A percentile compares a stretch with the other conserved stretches of the same genome.
Conservation (phyloP, 2,797 vertebrate genomes). For the Rhinella marina region DNA sequence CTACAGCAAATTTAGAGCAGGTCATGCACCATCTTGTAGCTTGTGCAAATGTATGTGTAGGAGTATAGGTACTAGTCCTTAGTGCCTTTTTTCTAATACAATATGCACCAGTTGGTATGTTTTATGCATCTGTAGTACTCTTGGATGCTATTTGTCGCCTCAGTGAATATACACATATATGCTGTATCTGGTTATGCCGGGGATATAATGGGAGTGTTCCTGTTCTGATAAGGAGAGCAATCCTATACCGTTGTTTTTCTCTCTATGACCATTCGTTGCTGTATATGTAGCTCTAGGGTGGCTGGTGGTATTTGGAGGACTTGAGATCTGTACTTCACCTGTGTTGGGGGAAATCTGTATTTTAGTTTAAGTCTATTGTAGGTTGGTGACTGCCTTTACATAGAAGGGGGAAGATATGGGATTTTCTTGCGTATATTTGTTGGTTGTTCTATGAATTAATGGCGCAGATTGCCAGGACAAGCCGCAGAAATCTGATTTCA, state of each 20-base stretch:
- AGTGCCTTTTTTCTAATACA: no score
- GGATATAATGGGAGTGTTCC: background rate
- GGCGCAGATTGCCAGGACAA: background rate
- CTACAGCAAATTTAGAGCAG: background rate
- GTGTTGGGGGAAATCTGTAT: no score
- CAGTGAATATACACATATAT: background rate
- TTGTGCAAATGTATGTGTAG: background rate
- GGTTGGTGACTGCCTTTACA: background rate
- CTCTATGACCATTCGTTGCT: background rate
- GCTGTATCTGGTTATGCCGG: background rate
- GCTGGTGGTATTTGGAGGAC: background rate
- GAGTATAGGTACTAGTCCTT: background rate
- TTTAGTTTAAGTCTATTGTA: no score
- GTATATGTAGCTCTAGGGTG: background rate
- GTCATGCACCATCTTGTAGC: background rate
- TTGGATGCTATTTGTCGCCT: background rate
- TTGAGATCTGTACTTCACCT: no score
- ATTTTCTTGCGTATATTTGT: background rate
- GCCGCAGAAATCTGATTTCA: background rate
- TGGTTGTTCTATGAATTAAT: background rate
- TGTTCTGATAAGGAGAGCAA: background rate
- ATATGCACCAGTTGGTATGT: no score
- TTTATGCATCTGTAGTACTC: background rate
- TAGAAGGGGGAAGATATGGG: background rate
- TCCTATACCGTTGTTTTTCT: background rate